Evolutionary conservation across 2,888 invertebrate genomes (phyloP).

Genomic region (Yponomeuta cagnagella): DNA sequence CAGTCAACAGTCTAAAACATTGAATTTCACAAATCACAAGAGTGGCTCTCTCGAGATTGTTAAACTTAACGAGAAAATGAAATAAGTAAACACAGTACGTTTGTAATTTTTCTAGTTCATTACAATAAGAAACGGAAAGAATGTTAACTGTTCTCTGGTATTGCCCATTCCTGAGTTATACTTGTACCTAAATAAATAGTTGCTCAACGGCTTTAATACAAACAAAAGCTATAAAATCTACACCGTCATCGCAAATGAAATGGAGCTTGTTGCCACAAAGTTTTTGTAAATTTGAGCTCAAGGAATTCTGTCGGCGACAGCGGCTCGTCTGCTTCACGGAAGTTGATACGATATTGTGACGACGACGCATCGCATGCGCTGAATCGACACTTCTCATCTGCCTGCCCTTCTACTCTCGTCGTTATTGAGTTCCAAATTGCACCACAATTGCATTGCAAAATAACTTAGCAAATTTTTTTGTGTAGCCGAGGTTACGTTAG

Average conservation of each 20-base stretch:
- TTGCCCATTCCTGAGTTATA: background rate
- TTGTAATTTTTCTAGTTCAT: background rate
- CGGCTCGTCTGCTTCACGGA: background rate
- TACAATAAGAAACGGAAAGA: background rate
- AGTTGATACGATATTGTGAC: background rate
- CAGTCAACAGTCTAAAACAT: background rate
- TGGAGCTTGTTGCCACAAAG: background rate
- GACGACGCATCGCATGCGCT: background rate
- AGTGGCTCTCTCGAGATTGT: slow-evolving; percentile 1
- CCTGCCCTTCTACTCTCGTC: too few relatives aligned
- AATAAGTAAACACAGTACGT: background rate
- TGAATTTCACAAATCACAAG: background rate
- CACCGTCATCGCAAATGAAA: background rate
- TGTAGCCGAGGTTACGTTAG: too few relatives aligned
- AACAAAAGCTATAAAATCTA: background rate
- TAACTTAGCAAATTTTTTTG: too few relatives aligned
- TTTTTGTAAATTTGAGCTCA: background rate
- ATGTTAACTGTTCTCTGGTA: background rate
- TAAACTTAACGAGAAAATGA: background rate
- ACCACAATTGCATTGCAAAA: too few relatives aligned
- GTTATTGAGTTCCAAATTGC: too few relatives aligned
- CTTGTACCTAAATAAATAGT: background rate
- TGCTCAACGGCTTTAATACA: background rate
- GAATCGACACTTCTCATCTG: background rate
- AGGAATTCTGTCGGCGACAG: background rate